A percentile compares a stretch with the other conserved stretches of the same genome.
Evolutionary conservation across 2,888 invertebrate genomes (phyloP).

Genomic region (Microdon myrmicae): DNA sequence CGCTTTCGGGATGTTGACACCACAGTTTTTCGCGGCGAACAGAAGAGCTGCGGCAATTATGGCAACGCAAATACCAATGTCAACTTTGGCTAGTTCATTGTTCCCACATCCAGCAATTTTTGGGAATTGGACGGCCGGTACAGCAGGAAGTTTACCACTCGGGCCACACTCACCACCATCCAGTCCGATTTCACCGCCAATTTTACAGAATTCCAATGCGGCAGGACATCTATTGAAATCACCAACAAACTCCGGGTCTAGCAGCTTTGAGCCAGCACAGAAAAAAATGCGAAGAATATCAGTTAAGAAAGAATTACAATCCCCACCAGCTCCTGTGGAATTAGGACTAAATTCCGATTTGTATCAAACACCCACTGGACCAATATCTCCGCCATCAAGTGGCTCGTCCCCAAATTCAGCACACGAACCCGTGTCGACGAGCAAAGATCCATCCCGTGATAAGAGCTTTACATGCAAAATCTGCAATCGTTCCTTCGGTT

Average conservation of each 20-base stretch:
- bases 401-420: slow-evolving; percentile 70
- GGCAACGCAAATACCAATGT: slow-evolving; percentile 65
- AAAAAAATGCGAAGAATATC: slow-evolving; percentile 63
- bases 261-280: slow-evolving; percentile 24
- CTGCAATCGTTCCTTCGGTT: slow-evolving; percentile 89
- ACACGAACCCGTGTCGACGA: slow-evolving; percentile 55
- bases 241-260: slow-evolving; percentile 43
- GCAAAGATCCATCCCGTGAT: slow-evolving; percentile 73
- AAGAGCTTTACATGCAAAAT: slow-evolving; percentile 90
- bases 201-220: slow-evolving; percentile 34
- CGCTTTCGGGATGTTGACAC: slow-evolving; percentile 66
- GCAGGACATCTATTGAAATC: slow-evolving; percentile 36
- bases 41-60: slow-evolving; percentile 66
- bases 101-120: slow-evolving; percentile 66
- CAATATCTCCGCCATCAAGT: slow-evolving; percentile 70
- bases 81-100: slow-evolving; percentile 62
- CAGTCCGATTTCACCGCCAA: slow-evolving; percentile 63
- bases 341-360: slow-evolving; percentile 61
- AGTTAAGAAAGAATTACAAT: slow-evolving; percentile 63
- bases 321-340: slow-evolving; percentile 58
- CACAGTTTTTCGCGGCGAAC: slow-evolving; percentile 64
- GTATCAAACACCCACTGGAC: slow-evolving; percentile 60
- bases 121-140: slow-evolving; percentile 61
- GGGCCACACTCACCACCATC: slow-evolving; percentile 63
- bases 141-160: slow-evolving; percentile 47